These are phyloP conservation scores for Pardosa pseudoannulata DNA, from an alignment of 2,888 invertebrate species.

Conservation along the genomic window DNA sequence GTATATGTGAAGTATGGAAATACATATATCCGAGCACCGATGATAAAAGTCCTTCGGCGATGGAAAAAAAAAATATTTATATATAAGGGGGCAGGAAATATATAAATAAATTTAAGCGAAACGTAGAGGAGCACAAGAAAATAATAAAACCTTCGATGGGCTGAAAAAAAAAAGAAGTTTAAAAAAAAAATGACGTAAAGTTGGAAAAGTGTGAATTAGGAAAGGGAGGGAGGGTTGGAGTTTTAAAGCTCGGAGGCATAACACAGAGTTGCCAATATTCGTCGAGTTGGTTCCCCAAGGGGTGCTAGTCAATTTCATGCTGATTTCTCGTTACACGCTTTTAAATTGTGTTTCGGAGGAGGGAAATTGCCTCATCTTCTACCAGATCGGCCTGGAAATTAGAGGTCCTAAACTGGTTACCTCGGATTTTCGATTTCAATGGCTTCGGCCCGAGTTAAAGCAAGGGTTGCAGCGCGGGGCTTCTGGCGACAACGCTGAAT, in stretches of 20 bases:
- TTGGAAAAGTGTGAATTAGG: slow-evolving; percentile 66
- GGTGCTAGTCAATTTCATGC: slow-evolving; percentile 72
- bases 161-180: background rate
- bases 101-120: slow-evolving; percentile 72
- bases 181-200: slow-evolving; percentile 39
- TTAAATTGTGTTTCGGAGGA: slow-evolving; percentile 71
- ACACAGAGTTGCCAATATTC: slow-evolving; percentile 41
- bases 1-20: slow-evolving; percentile 10
- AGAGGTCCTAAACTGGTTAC: slow-evolving; percentile 73
- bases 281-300: slow-evolving; percentile 46
- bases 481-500: slow-evolving; percentile 19
- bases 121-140: slow-evolving; percentile 42
- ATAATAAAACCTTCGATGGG: slow-evolving; percentile 45
- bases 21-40: slow-evolving; percentile 18
- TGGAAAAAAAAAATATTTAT: no score
- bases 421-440: slow-evolving; percentile 73
- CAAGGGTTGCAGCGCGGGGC: slow-evolving; percentile 50
- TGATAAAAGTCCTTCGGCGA: slow-evolving; percentile 67
- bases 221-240: slow-evolving; percentile 17
- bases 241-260: slow-evolving; percentile 66
- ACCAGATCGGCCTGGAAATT: slow-evolving; percentile 72
- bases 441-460: slow-evolving; percentile 63
- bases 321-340: slow-evolving; percentile 73
- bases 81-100: slow-evolving; percentile 44
- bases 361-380: slow-evolving; percentile 72